Percentiles rank a stretch among this genome's conserved stretches.
phyloP scores from a whole-genome alignment of 2,113 vertebrate species.

The Austrofundulus limnaeus region DNA sequence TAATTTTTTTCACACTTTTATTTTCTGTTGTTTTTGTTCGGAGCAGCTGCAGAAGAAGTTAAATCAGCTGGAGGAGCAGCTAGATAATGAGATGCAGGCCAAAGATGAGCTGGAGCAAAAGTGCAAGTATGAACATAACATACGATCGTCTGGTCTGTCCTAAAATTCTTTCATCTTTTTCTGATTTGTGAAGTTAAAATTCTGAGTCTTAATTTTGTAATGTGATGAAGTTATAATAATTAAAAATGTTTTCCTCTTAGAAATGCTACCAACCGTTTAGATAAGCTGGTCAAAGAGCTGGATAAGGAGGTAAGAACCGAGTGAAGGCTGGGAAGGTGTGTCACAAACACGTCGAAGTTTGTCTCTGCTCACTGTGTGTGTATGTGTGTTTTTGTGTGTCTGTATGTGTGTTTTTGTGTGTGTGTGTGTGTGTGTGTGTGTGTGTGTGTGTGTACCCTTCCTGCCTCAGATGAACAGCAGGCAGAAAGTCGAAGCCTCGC shows the following conservation, averaged over 20 bases:
- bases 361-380: slow-evolving; percentile 9
- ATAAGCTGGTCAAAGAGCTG: slow-evolving; percentile 91
- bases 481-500: slow-evolving; percentile 85
- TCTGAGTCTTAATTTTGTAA: not conserved
- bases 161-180: no score
- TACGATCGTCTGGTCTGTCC: not conserved
- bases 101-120: slow-evolving; percentile 94
- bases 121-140: slow-evolving; percentile 81
- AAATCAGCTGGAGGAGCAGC: slow-evolving; percentile 86
- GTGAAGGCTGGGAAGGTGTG: not conserved
- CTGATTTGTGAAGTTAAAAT: not conserved
- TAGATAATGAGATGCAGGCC: slow-evolving; percentile 89
- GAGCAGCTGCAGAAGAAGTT: slow-evolving; percentile 88
- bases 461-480: slow-evolving; percentile 85
- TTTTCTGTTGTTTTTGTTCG: not conserved
- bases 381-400: no score
- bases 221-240: not conserved
- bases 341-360: not conserved
- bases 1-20: no score
- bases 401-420: no score
- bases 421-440: no score
- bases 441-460: not conserved
- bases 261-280: slow-evolving; percentile 86
- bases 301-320: slow-evolving; percentile 89
- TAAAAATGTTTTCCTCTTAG: slow-evolving; percentile 77